phyloP scores from a whole-genome alignment of 2,113 vertebrate species.

The Pseudorhombus dupliciocellatus region DNA sequence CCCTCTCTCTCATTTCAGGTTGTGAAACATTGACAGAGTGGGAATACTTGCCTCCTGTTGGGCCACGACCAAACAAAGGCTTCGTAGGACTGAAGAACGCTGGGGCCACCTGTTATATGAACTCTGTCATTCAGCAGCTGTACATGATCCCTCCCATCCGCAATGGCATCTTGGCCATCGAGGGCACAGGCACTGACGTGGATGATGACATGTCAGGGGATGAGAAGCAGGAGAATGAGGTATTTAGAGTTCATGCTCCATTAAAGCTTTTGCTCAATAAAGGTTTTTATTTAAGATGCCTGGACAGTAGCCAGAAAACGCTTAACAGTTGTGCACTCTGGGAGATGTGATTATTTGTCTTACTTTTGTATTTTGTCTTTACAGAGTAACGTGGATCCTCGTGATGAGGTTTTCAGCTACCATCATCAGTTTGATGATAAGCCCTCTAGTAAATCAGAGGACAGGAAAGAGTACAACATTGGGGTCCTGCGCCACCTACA shows the following conservation, averaged over 20 bases:
- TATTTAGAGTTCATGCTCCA: slow-evolving; percentile 64
- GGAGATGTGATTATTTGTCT: neutral
- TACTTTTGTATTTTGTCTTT: slow-evolving; percentile 6
- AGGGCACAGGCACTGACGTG: slow-evolving; percentile 97
- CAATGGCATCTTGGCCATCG: slow-evolving; percentile 97
- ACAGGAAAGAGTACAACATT: slow-evolving; percentile 99
- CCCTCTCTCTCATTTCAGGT: slow-evolving; percentile 75
- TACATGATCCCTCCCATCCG: slow-evolving; percentile 99
- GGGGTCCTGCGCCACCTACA: slow-evolving; percentile 98
- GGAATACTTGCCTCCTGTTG: slow-evolving; percentile 97
- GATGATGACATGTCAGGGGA: slow-evolving; percentile 99
- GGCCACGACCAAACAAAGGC: slow-evolving; percentile 95
- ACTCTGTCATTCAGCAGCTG: slow-evolving; percentile 99
- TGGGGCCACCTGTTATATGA: slow-evolving; percentile 99
- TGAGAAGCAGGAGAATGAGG: slow-evolving; percentile 99
- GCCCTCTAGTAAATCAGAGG: slow-evolving; percentile 95
- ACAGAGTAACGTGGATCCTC: slow-evolving; percentile 97
- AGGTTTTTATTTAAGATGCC: slow-evolving; percentile 34
- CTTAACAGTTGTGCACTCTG: neutral
- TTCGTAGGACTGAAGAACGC: slow-evolving; percentile 99
- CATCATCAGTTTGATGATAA: slow-evolving; percentile 99
- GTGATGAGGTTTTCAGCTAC: slow-evolving; percentile 98
- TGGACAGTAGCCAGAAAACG: neutral
- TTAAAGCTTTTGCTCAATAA: slow-evolving; percentile 37
- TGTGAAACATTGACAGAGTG: slow-evolving; percentile 98